Percentiles rank a stretch among this genome's conserved stretches.
Evolutionary conservation across 2,113 vertebrate species (phyloP).

Genomic region (Stegastes partitus): DNA sequence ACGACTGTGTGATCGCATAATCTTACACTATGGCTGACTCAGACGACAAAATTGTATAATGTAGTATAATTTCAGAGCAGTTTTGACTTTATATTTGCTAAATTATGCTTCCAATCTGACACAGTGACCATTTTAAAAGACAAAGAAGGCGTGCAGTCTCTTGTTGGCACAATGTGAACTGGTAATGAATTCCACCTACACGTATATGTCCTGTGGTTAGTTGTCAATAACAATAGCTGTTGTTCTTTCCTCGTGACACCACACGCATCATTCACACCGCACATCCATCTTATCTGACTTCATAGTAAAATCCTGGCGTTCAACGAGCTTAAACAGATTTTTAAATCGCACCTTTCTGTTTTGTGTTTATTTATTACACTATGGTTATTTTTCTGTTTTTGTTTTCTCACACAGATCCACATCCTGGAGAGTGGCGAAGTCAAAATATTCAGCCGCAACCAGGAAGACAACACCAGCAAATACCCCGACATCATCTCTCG

Average conservation of each 20-base stretch:
- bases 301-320: background rate
- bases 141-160: background rate
- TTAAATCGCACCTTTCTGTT: background rate
- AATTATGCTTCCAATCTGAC: background rate
- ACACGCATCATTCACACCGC: slow-evolving; percentile 4
- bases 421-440: slow-evolving; percentile 89
- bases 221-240: slow-evolving; percentile 2
- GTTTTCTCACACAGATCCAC: slow-evolving; percentile 86
- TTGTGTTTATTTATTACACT: background rate
- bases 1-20: background rate
- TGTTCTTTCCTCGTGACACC: background rate
- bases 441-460: slow-evolving; percentile 92
- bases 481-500: slow-evolving; percentile 92
- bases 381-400: background rate
- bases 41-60: no score
- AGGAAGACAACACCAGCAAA: slow-evolving; percentile 93
- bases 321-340: background rate
- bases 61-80: no score
- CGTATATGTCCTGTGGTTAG: background rate
- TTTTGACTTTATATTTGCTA: no score
- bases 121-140: background rate
- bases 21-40: background rate
- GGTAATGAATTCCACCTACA: slow-evolving; percentile 17
- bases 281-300: background rate
- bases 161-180: background rate